Conservation (phyloP, 2,888 invertebrate species). For the Aelia acuminata region DNA sequence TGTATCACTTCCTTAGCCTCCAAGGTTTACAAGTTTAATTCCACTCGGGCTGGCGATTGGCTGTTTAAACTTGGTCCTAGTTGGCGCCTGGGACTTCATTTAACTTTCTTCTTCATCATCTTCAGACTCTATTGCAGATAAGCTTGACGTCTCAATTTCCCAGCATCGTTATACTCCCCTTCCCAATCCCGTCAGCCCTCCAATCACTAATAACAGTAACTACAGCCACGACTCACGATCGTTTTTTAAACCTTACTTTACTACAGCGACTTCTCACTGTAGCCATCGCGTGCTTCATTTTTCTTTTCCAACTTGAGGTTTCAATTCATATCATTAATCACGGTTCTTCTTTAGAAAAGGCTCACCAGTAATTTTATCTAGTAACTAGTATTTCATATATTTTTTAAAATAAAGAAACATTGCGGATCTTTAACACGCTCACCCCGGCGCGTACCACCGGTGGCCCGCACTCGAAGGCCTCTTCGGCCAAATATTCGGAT, state of each 20-base stretch:
- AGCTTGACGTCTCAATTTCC: conserved; percentile 48
- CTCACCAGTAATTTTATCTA: no score
- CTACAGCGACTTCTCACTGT: background rate
- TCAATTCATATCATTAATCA: no score
- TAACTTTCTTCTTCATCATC: conserved; percentile 57
- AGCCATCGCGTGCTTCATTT: no score
- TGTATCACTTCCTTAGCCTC: conserved; percentile 56
- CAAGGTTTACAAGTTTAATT: conserved; percentile 57
- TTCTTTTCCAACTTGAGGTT: no score
- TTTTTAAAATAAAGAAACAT: no score
- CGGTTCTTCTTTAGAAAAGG: no score
- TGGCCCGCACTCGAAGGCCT: no score
- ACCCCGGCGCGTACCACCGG: no score
- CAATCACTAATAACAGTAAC: conserved; percentile 24
- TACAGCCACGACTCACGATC: background rate
- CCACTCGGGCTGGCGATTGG: conserved; percentile 45
- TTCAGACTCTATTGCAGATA: conserved; percentile 34
- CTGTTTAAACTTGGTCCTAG: conserved; percentile 54
- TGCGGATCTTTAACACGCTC: no score
- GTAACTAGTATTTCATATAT: no score
- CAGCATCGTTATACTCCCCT: conserved; percentile 9
- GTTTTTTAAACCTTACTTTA: background rate
- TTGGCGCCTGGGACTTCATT: conserved; percentile 55
- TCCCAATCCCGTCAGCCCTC: conserved; percentile 1
- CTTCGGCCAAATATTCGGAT: no score